Base-by-base conservation (phyloP, 2,888 invertebrate genomes). In the Gymnoscelis rufifasciata region DNA sequence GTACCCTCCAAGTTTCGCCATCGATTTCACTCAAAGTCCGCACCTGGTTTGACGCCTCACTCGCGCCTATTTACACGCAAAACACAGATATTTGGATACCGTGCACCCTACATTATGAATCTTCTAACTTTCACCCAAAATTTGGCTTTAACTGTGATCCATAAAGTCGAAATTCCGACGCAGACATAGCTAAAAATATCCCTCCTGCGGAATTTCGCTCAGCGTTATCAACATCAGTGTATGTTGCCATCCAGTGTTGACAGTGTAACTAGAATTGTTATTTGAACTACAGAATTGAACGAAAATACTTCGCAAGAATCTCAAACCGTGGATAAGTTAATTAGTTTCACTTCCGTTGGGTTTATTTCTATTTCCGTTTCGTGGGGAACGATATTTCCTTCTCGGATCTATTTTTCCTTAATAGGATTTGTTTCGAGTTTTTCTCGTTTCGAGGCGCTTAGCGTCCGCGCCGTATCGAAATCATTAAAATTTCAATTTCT, bases 331-430 rank as follows among this genome's bases (percentile, higher is more conserved):
- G 84, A 86, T 87, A 87, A 86, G 78, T 83, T 87, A 86, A 87
- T 87, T 86, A 86, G 84, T 80, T 83, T 80, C 76, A 86, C 83
- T 86, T 87, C 87, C 86, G 83, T 78, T 83, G 71, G 60, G 75
- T 74, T 78, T 82, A 84, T 83, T 80, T 84, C 87, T 87, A 86
- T 83, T 87, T 87, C 84, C 84, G 86, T 78, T 82, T 73, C 63
- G 71, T 75, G 69, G 78, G 82, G 82, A 58, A 69, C 68, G 76
- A 70, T 81, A 77, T 83, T 84, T 83, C 74, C 76, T 81, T 71
- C 70, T 71, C 68, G 66, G 69, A 73, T 80, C 73, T 79, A 81
- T 80, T 83, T 84, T 86, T 78, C 83, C 71, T 73, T 82, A 81
- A 83, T 81, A 74, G 70, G 72, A 83, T 82, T 80, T 76, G 74